Evolutionary conservation across 1,140 invertebrate genomes (phyloP), one percentile per base, ranked within the genome.

Genomic region (Mya arenaria): DNA sequence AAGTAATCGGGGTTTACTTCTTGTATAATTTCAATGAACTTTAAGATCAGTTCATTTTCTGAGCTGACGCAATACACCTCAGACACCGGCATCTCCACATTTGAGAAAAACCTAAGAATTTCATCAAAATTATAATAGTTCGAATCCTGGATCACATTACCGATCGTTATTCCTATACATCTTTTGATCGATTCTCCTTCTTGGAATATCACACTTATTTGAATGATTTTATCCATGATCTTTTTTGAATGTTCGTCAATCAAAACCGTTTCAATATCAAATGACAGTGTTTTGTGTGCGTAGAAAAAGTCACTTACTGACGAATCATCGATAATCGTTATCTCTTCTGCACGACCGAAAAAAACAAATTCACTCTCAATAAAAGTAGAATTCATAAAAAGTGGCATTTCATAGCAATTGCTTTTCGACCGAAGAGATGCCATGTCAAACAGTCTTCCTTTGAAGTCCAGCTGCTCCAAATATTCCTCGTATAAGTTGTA

Each of bases 211-310:
- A 60, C 28, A 60, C 58, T 60, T 4, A 60, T 60, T 28, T 60
- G 58, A 32, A 60, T 60, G 58, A 60, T 60, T 32, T 60, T 6
- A 17, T 60, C 58, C 8, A 32, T 32, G 25, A 60, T 60, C 58
- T 60, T 60, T 32, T 60, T 32, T 13, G 28, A 25, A 10, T n/a
- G 30, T 15, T 25, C 58, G 34, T 60, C 58, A 5, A 60, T 32
- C 58, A 60, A 32, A 10, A 60, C 34, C 8, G 58, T 60, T 60
- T 60, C 58, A 28, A 60, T 60, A 17, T 60, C 58, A 60, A 60
- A 13, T 10, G 58, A 60, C 10, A 60, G 25, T 28, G 58, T 60
- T 17, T 60, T 60, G 58, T 60, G 58, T 32, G 30, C 28, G 34
- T 60, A 60, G 6, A 32, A 60, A 17, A 32, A 60, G 8, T 60